phyloP scores from a whole-genome alignment of 2,888 invertebrate species.

The Papilio protenor region DNA sequence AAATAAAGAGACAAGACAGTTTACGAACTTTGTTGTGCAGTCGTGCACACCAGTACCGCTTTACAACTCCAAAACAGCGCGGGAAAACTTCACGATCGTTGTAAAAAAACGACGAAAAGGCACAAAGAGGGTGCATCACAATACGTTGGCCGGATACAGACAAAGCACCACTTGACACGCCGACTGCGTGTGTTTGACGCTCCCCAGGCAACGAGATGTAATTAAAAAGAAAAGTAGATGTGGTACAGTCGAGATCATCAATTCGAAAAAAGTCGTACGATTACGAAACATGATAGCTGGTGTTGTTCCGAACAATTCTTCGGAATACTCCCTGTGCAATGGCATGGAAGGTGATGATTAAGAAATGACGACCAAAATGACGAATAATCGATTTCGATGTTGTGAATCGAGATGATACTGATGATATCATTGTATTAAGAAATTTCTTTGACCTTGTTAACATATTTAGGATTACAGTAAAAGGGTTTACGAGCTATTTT shows the following conservation, averaged over 20 bases:
- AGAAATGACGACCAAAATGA: too few species aligned
- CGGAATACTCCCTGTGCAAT: too few species aligned
- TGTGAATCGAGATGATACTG: too few species aligned
- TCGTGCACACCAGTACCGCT: slow-evolving; percentile 15
- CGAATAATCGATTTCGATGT: too few species aligned
- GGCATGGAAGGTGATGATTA: too few species aligned
- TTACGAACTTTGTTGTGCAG: slow-evolving; percentile 8
- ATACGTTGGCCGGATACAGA: slow-evolving; percentile 39
- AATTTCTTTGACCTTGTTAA: neutral
- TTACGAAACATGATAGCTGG: too few species aligned
- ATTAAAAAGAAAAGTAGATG: slow-evolving; percentile 35
- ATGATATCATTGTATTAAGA: neutral
- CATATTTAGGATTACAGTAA: neutral
- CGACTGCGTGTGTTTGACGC: slow-evolving; percentile 41
- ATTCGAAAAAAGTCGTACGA: neutral
- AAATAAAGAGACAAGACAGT: neutral
- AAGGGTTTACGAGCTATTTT: slow-evolving; percentile 10
- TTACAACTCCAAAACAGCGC: slow-evolving; percentile 5
- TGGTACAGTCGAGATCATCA: slow-evolving; percentile 6
- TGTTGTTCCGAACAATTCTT: too few species aligned
- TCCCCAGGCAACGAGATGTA: slow-evolving; percentile 22
- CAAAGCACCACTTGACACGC: slow-evolving; percentile 43
- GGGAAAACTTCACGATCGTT: slow-evolving; percentile 32
- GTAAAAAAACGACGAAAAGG: slow-evolving; percentile 36
- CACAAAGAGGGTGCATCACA: slow-evolving; percentile 40